phyloP scores from a whole-genome alignment of 2,113 vertebrate species.

The Corydoras sp. region DNA sequence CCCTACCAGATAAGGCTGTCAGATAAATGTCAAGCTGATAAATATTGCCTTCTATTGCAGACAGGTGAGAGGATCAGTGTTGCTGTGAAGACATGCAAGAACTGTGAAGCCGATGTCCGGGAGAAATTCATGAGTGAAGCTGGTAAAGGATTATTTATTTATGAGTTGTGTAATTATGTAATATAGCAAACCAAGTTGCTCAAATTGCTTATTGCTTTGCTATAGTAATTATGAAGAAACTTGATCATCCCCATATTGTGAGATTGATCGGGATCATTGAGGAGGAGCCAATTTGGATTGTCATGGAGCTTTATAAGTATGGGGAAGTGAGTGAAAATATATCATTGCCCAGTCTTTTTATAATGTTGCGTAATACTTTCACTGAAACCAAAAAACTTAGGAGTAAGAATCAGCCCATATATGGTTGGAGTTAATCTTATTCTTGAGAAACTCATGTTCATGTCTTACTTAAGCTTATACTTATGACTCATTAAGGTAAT shows the following conservation, averaged over 20 bases:
- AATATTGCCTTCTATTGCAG: conserved; percentile 51
- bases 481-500: conserved; percentile 25
- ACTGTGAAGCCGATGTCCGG: conserved; percentile 77
- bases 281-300: conserved; percentile 85
- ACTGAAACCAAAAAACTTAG: too few relatives aligned
- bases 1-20: too few relatives aligned
- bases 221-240: conserved; percentile 83
- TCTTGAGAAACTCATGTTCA: not conserved
- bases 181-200: not conserved
- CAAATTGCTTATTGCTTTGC: conserved; percentile 1
- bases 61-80: conserved; percentile 73
- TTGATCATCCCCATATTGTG: conserved; percentile 90
- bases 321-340: conserved; percentile 73
- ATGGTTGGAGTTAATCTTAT: too few relatives aligned
- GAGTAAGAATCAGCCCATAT: too few relatives aligned
- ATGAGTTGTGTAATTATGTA: not conserved
- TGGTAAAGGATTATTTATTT: conserved; percentile 57
- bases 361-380: too few relatives aligned
- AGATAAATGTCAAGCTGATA: not conserved
- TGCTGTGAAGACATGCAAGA: conserved; percentile 92
- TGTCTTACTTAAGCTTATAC: conserved; percentile 9
- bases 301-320: conserved; percentile 85
- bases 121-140: conserved; percentile 95
- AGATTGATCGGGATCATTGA: conserved; percentile 83
- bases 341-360: not conserved